A percentile compares a stretch with the other conserved stretches of the same genome.
Conservation (phyloP, 2,113 vertebrate genomes). For the Leptocoma aspasia region DNA sequence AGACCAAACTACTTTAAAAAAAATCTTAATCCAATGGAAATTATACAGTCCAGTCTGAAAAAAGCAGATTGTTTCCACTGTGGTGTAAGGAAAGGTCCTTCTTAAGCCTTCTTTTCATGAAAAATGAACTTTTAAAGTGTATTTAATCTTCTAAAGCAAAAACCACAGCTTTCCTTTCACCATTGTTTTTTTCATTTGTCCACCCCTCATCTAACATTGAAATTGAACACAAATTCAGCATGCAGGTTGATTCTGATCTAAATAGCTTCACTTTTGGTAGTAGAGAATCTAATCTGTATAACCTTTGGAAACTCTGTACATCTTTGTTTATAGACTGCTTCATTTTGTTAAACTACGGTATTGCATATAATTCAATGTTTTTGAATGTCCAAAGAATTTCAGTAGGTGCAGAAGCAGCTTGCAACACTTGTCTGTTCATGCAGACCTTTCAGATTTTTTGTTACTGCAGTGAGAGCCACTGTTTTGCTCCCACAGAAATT, state of each 20-base stretch:
- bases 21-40: not conserved
- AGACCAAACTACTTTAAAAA: not conserved
- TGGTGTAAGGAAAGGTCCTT: not conserved
- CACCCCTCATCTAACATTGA: not conserved
- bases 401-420: not conserved
- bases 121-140: not conserved
- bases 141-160: not conserved
- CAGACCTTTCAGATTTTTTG: not conserved
- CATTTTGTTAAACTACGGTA: not conserved
- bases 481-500: not conserved
- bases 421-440: not conserved
- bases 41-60: not conserved
- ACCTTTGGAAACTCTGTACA: not conserved
- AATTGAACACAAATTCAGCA: not conserved
- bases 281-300: not conserved
- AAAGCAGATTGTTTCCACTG: not conserved
- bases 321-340: not conserved
- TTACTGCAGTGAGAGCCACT: not conserved
- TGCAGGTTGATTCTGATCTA: not conserved
- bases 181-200: not conserved
- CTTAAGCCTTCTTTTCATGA: not conserved
- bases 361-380: not conserved
- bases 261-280: not conserved
- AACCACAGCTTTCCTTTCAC: not conserved
- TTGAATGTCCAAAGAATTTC: not conserved